Evolutionary conservation across 1,140 invertebrate species (phyloP), one percentile per base, ranked within the genome.

Genomic region (Megalopta genalis): DNA sequence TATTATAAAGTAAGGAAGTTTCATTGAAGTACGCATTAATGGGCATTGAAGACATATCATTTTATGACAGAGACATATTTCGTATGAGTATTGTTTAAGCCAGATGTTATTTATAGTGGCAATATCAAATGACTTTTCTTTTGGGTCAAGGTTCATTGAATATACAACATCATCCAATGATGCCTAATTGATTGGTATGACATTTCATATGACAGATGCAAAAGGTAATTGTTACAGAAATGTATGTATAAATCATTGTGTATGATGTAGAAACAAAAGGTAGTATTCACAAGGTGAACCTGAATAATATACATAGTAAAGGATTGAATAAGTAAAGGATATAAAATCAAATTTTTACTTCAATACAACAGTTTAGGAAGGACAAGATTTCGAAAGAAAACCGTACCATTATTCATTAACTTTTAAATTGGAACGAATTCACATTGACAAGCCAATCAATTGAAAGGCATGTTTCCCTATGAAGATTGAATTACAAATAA

Each of bases 61-160:
- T 27, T 60, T 39, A 57, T 52, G 27, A 6, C 25, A 74, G 0
- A 60, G 2, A 25, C 14, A 72, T 1, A 70, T 57, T 64, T 12
- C 27, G 52, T 42, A 71, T 14, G 16, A 57, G 27, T 37, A 67
- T 70, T 64, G 59, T 46, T 9, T 72, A 0, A 75, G 46, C 23
- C n/a, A 14, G 18, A 57, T 67, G 21, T 72, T 86, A 84, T 78
- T 86, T n/a, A 81, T 79, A 86, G 70, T 10, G 32, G 54, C 66
- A 72, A 63, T 67, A 82, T 77, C 46, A 69, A 86, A 84, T 77
- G 79, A 64, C 57, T 73, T 77, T 54, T 63, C 77, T 87, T 78
- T n/a, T 75, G 12, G 79, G 42, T 84, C 86, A 86, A 86, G 67
- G 79, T 84, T 70, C 52, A 80, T 37, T 65, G 18, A 32, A 39